A percentile compares a stretch with the other conserved stretches of the same genome.
Conservation (phyloP, 2,113 vertebrate genomes). For the Malaclemys terrapin region DNA sequence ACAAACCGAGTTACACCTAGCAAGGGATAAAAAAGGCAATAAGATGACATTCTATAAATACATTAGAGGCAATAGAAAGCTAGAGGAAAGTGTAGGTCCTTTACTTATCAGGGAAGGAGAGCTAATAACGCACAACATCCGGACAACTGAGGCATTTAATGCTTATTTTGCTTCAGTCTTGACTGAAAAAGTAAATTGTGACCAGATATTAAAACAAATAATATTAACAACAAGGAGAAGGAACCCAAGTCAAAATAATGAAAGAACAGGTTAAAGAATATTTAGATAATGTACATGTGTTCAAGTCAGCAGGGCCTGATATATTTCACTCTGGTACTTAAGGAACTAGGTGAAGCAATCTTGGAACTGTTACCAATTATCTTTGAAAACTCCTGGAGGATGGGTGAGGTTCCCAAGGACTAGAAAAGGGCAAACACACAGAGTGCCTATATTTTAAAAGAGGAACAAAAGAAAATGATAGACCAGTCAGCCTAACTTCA, state of each 20-base stretch:
- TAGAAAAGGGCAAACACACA: too few relatives aligned
- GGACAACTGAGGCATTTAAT: neutral
- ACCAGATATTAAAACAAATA: neutral
- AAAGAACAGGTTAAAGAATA: neutral
- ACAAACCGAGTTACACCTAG: neutral
- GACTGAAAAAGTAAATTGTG: neutral
- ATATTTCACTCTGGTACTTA: too few relatives aligned
- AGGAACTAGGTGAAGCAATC: too few relatives aligned
- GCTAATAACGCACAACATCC: neutral
- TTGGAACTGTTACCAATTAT: too few relatives aligned
- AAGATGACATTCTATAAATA: neutral
- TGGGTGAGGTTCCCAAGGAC: too few relatives aligned
- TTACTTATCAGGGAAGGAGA: neutral
- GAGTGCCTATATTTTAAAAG: too few relatives aligned
- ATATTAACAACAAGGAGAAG: neutral
- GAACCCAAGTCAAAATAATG: neutral
- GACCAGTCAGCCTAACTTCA: neutral
- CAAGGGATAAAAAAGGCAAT: neutral
- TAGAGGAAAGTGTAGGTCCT: neutral
- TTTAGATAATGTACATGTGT: neutral
- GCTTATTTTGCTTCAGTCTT: neutral
- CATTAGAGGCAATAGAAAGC: neutral
- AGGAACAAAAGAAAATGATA: too few relatives aligned
- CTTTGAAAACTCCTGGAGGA: too few relatives aligned
- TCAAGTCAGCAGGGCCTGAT: neutral